Percentiles rank a stretch among this genome's conserved stretches.
Evolutionary conservation across 2,797 vertebrate genomes (phyloP).

Genomic region (Anisognathus igniventris): DNA sequence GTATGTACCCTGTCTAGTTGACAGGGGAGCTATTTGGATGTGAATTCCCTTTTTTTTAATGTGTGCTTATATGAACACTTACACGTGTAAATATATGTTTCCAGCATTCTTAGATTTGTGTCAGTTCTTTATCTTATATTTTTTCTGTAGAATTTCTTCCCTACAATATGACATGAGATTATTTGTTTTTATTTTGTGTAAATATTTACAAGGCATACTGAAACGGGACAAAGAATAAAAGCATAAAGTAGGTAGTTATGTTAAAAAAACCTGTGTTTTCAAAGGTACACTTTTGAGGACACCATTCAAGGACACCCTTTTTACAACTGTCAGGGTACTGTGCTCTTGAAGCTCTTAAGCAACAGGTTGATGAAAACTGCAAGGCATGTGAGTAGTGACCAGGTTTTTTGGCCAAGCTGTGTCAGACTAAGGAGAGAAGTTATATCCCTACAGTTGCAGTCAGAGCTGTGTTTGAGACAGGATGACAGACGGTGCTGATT

Average conservation of each 20-base stretch:
- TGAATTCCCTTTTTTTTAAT: neutral
- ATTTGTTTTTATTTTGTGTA: neutral
- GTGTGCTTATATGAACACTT: neutral
- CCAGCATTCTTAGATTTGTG: neutral
- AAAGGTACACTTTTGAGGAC: slow-evolving; percentile 26
- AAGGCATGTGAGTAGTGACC: neutral
- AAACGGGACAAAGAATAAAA: neutral
- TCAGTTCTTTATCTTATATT: neutral
- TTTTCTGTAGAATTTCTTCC: neutral
- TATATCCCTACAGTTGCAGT: neutral
- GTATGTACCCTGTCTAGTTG: neutral
- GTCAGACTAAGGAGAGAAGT: neutral
- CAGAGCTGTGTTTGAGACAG: neutral
- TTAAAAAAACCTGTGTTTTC: neutral
- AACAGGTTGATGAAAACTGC: neutral
- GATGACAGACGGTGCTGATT: neutral
- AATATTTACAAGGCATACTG: neutral
- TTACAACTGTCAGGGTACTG: neutral
- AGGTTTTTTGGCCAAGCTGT: neutral
- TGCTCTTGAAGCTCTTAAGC: slow-evolving; percentile 8
- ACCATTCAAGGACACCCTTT: neutral
- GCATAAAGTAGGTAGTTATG: neutral
- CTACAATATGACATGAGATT: neutral
- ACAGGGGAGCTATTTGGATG: neutral
- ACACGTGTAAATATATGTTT: neutral